A percentile compares a stretch with the other conserved stretches of the same genome.
Evolutionary conservation across 2,797 vertebrate species (phyloP).

Genomic region (Esox lucius): DNA sequence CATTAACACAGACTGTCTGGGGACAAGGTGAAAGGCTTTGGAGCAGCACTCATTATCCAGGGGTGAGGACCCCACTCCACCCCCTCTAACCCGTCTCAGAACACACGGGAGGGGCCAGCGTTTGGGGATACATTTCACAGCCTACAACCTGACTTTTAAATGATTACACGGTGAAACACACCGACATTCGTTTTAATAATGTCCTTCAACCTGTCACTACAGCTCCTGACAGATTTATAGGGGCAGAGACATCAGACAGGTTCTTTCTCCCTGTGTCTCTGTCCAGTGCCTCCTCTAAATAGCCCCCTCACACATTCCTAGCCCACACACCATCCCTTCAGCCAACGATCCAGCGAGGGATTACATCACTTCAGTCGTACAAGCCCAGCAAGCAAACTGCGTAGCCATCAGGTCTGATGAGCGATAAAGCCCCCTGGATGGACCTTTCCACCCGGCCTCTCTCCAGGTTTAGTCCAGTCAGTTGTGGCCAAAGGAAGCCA

Average conservation of each 20-base stretch:
- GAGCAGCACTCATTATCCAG: slow-evolving; percentile 61
- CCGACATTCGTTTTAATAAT: not conserved
- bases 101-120: slow-evolving; percentile 16
- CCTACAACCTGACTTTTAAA: not conserved
- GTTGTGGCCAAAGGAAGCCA: too few relatives aligned
- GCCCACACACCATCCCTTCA: slow-evolving; percentile 33
- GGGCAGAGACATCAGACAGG: slow-evolving; percentile 41
- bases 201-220: slow-evolving; percentile 45
- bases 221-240: slow-evolving; percentile 57
- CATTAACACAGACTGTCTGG: slow-evolving; percentile 58
- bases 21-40: slow-evolving; percentile 45
- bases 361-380: slow-evolving; percentile 51
- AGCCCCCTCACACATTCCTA: slow-evolving; percentile 40
- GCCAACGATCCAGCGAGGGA: slow-evolving; percentile 48
- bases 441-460: slow-evolving; percentile 8
- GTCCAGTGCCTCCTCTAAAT: slow-evolving; percentile 51
- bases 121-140: not conserved
- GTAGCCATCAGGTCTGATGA: slow-evolving; percentile 20
- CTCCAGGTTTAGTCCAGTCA: not conserved
- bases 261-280: slow-evolving; percentile 24
- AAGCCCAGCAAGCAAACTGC: slow-evolving; percentile 55
- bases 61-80: slow-evolving; percentile 29
- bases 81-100: slow-evolving; percentile 41
- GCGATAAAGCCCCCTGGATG: slow-evolving; percentile 21
- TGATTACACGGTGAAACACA: not conserved